These are phyloP conservation scores for Anguilla anguilla DNA, from an alignment of 2,797 vertebrate species.

Conservation along the genomic window DNA sequence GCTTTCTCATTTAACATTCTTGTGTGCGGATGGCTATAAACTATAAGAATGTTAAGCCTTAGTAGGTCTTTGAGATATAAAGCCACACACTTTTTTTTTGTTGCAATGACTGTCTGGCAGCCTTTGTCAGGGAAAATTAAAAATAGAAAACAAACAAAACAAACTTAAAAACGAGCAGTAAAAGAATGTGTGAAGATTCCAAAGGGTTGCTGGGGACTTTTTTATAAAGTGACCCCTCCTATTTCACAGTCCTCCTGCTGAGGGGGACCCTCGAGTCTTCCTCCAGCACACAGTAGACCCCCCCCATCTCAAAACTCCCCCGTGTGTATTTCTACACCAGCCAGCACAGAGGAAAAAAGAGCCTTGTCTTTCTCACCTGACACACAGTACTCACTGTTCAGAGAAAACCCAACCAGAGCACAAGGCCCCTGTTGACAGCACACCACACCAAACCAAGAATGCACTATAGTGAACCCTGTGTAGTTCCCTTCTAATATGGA, in stretches of 20 bases:
- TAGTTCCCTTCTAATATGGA: neutral
- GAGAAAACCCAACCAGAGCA: neutral
- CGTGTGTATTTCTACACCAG: neutral
- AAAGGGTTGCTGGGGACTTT: neutral
- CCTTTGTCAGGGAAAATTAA: neutral
- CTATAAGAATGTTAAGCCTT: neutral
- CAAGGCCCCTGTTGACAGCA: neutral
- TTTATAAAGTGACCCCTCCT: neutral
- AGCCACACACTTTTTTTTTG: neutral
- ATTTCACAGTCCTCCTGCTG: neutral
- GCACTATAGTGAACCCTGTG: neutral
- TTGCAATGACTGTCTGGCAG: neutral
- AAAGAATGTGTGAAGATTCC: neutral
- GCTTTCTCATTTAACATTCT: neutral
- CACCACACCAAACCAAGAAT: neutral
- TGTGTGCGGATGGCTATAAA: neutral
- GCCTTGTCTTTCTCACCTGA: neutral
- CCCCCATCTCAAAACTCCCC: neutral
- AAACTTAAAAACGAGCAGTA: neutral
- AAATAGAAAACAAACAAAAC: neutral
- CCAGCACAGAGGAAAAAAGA: neutral
- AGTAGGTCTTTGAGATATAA: neutral
- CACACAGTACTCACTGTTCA: constrained; percentile 6
- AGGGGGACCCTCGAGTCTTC: neutral
- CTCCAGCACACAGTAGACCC: neutral